phyloP scores from a whole-genome alignment of 2,797 vertebrate genomes.

The Pangasius sanitwongsei region DNA sequence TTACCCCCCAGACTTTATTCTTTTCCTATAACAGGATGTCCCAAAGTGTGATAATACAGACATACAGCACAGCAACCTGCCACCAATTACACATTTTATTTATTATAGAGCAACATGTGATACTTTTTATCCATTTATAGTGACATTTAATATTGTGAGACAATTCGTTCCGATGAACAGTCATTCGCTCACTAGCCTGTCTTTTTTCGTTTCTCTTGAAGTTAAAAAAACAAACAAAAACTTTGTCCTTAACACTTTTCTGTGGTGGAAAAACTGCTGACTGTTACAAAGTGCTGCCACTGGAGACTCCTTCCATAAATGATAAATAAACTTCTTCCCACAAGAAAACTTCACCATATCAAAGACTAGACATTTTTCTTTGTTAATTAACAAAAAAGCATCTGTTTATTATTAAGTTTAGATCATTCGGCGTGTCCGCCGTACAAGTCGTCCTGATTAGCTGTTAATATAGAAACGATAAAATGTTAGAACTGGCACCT shows the following conservation, averaged over 20 bases:
- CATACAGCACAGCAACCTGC: not conserved
- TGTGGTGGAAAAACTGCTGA: not conserved
- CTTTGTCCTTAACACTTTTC: not conserved
- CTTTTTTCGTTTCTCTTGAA: not conserved
- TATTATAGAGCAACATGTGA: not conserved
- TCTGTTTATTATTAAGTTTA: not conserved
- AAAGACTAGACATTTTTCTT: not conserved
- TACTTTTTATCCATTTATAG: not conserved
- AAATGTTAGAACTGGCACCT: not conserved
- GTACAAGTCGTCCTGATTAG: not conserved
- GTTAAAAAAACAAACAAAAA: not conserved
- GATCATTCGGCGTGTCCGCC: not conserved
- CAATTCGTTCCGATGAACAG: not conserved
- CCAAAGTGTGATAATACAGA: not conserved
- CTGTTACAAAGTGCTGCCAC: not conserved
- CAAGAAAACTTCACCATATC: not conserved
- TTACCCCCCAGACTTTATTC: no score
- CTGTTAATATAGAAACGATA: not conserved
- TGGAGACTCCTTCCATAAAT: not conserved
- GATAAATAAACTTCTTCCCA: not conserved
- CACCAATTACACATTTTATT: not conserved
- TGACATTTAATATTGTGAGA: not conserved
- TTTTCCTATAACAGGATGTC: not conserved
- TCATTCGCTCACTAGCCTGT: not conserved
- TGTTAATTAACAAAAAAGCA: not conserved